Evolutionary conservation across 2,113 vertebrate species (phyloP).

Genomic region (Hemichromis elongatus): DNA sequence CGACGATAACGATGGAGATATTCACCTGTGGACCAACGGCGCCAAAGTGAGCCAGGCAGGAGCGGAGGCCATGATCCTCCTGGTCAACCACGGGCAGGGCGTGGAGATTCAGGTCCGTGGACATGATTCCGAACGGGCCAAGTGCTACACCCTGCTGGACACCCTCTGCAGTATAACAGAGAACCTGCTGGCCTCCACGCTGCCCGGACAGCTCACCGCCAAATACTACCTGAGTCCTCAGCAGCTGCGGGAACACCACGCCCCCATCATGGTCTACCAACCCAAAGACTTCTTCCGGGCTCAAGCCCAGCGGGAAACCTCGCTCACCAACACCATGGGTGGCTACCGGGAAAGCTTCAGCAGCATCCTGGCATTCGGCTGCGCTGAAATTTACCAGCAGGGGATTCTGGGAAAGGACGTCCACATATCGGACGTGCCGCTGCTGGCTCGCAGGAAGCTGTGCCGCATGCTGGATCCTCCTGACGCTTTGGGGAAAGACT

Average conservation of each 20-base stretch:
- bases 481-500: slow-evolving; percentile 95
- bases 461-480: slow-evolving; percentile 92
- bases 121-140: slow-evolving; percentile 82
- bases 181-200: slow-evolving; percentile 85
- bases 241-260: slow-evolving; percentile 91
- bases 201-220: slow-evolving; percentile 88
- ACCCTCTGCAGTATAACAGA: slow-evolving; percentile 90
- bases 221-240: slow-evolving; percentile 96
- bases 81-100: slow-evolving; percentile 97
- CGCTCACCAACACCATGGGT: slow-evolving; percentile 93
- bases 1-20: slow-evolving; percentile 67
- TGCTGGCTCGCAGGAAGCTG: slow-evolving; percentile 86
- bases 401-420: slow-evolving; percentile 86
- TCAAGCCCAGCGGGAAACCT: slow-evolving; percentile 85
- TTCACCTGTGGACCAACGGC: slow-evolving; percentile 92
- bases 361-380: slow-evolving; percentile 91
- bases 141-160: slow-evolving; percentile 91
- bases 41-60: slow-evolving; percentile 84
- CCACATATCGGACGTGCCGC: slow-evolving; percentile 84
- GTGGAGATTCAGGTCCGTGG: slow-evolving; percentile 93
- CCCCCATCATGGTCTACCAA: slow-evolving; percentile 96
- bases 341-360: slow-evolving; percentile 96
- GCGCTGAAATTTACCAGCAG: slow-evolving; percentile 86
- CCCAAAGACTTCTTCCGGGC: slow-evolving; percentile 95
- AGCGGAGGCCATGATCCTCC: slow-evolving; percentile 87